phyloP scores from a whole-genome alignment of 1,140 invertebrate species.

The Rhynchophorus ferrugineus region DNA sequence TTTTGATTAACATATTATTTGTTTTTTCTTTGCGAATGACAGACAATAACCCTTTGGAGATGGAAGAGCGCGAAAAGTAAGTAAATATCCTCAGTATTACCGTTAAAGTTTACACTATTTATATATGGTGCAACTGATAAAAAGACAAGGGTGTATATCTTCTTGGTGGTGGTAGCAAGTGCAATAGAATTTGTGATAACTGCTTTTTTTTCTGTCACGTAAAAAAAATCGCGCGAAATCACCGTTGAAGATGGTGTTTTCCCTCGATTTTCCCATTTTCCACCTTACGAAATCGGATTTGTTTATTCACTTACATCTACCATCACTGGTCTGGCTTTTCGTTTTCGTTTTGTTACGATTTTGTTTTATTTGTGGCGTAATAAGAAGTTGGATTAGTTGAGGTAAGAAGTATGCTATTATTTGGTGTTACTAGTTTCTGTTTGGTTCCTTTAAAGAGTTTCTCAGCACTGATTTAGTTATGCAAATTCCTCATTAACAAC shows the following conservation, averaged over 20 bases:
- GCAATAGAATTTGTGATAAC: constrained; percentile 36
- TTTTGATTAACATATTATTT: constrained; percentile 17
- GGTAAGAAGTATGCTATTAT: background rate
- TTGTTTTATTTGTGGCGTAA: constrained; percentile 8
- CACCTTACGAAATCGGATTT: too few relatives aligned
- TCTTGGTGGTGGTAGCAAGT: constrained; percentile 22
- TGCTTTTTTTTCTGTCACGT: constrained; percentile 14
- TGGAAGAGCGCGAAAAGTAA: constrained; percentile 81
- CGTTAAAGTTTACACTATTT: constrained; percentile 6
- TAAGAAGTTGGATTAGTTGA: background rate
- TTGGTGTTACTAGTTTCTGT: background rate
- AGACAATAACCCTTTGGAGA: constrained; percentile 71
- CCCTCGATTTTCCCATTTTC: background rate
- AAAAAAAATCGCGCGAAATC: too few relatives aligned
- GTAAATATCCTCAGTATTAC: constrained; percentile 32
- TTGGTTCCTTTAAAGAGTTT: too few relatives aligned
- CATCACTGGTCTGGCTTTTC: constrained; percentile 3
- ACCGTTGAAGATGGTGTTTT: too few relatives aligned
- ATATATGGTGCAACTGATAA: constrained; percentile 12
- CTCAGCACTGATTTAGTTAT: too few relatives aligned
- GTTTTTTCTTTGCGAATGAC: constrained; percentile 45
- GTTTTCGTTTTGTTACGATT: constrained; percentile 5
- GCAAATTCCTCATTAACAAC: too few relatives aligned
- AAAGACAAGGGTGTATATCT: constrained; percentile 16
- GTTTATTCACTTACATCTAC: background rate